Evolutionary conservation across 2,113 vertebrate genomes (phyloP).

Genomic region (Takifugu flavidus): DNA sequence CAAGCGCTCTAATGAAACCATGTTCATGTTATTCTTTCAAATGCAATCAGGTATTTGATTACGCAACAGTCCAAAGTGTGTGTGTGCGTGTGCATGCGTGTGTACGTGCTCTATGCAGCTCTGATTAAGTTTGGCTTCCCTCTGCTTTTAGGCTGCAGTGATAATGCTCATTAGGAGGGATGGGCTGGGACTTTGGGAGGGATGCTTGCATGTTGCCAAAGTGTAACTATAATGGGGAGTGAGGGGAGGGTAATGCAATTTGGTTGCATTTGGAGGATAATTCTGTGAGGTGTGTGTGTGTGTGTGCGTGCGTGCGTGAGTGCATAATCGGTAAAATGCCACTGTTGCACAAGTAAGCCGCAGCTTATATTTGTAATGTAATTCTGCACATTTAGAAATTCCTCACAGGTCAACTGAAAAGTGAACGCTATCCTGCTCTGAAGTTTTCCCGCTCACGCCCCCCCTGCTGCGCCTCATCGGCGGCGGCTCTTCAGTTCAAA

Average conservation of each 20-base stretch:
- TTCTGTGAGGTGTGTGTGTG: no score
- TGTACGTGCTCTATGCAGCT: slow-evolving; percentile 49
- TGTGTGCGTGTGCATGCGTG: slow-evolving; percentile 2
- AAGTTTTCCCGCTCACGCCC: no score
- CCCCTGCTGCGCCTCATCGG: not conserved
- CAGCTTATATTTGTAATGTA: no score
- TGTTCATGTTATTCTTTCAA: not conserved
- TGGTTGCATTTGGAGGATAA: slow-evolving; percentile 21
- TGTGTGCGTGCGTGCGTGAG: no score
- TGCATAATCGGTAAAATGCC: no score
- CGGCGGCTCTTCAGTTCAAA: not conserved
- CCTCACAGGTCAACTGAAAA: no score
- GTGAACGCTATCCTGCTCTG: no score
- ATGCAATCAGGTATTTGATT: no score
- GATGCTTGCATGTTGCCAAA: slow-evolving; percentile 30
- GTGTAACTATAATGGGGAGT: slow-evolving; percentile 41
- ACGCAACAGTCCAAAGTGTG: no score
- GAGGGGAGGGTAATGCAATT: slow-evolving; percentile 45
- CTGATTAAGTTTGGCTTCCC: slow-evolving; percentile 59
- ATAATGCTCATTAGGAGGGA: slow-evolving; percentile 59
- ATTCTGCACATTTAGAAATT: no score
- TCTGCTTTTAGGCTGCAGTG: slow-evolving; percentile 58
- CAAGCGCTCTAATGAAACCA: not conserved
- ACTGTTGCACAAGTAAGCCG: no score
- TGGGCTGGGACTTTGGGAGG: slow-evolving; percentile 30